phyloP scores from a whole-genome alignment of 2,888 invertebrate species.

The Ecdyonurus torrentis region DNA sequence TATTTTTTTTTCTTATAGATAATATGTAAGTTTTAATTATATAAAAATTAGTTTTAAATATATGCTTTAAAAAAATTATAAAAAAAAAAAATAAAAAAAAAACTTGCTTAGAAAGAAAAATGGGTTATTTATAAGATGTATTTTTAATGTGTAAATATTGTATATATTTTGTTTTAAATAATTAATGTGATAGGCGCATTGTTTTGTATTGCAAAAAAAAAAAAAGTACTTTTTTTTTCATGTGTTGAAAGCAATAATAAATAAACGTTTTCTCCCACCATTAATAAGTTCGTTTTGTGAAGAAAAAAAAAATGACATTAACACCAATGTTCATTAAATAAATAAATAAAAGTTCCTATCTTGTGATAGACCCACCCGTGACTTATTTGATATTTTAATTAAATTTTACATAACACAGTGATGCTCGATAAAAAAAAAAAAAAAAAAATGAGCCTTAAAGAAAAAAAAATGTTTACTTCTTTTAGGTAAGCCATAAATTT shows the following conservation, averaged over 20 bases:
- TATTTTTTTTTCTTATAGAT: too few species aligned
- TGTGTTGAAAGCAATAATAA: too few species aligned
- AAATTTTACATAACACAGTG: background rate
- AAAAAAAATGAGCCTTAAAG: background rate
- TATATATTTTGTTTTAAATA: background rate
- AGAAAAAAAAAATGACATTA: background rate
- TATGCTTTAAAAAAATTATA: background rate
- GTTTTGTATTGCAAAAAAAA: too few species aligned
- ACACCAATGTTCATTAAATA: background rate
- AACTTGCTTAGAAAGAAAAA: background rate
- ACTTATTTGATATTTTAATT: background rate
- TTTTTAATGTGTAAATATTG: background rate
- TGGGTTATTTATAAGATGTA: background rate
- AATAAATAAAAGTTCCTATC: slow-evolving; percentile 1
- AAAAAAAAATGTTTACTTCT: too few species aligned
- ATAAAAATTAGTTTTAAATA: background rate
- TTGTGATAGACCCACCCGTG: background rate
- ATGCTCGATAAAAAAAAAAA: background rate
- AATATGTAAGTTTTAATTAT: background rate
- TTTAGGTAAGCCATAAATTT: too few species aligned
- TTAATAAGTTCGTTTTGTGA: background rate
- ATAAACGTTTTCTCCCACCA: background rate
- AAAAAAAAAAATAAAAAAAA: background rate
- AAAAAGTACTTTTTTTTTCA: too few species aligned
- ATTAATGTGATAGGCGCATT: background rate